Base-by-base conservation (phyloP, 2,797 vertebrate species). In the Premnoplex brunnescens region DNA sequence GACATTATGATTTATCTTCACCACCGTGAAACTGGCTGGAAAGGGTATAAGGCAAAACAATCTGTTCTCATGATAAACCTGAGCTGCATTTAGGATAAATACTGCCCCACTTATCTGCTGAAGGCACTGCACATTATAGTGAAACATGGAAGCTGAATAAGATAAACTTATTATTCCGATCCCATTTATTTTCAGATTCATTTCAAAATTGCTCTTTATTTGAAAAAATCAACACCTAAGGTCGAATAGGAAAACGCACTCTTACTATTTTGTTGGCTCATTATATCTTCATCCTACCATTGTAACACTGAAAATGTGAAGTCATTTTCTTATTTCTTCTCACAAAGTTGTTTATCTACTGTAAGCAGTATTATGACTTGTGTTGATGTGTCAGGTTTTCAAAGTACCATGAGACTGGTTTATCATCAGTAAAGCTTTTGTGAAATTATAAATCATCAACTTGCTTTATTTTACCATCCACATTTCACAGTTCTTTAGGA, bases 1-100 rank as follows among this genome's bases (percentile, higher is more conserved):
- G 56, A 58, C 52, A 73, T 81, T 94, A 93, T 84, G 85, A 92
- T 96, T 86, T 86, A 91, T 95, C 91, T 94, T 91, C 64, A 83
- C 76, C 67, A 88, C 37, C 21, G 24, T 59, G 60, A 87, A 92
- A 51, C 34, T 63, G 59, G 27, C 46, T 93, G 80, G 49, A 76
- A 96, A 86, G 82, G 21, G 59, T 87, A 59, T 43, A 75, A 79
- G 44, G 74, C 64, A 93, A 88, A 93, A 72, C 78, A 94, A 80
- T 89, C 85, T 89, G 58, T 80, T 95, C 55, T 93, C n/a, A 20
- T 92, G 85, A 94, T 93, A 96, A 93, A 89, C 80, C 51, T 62
- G 52, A 66, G 41, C 75, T 94, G 30, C 82, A 71, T 85, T 92
- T 92, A 80, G 91, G 39, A 91, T 91, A 95, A 96, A 92, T 89